Conservation (phyloP, 2,113 vertebrate species). For the Capreolus pygargus region DNA sequence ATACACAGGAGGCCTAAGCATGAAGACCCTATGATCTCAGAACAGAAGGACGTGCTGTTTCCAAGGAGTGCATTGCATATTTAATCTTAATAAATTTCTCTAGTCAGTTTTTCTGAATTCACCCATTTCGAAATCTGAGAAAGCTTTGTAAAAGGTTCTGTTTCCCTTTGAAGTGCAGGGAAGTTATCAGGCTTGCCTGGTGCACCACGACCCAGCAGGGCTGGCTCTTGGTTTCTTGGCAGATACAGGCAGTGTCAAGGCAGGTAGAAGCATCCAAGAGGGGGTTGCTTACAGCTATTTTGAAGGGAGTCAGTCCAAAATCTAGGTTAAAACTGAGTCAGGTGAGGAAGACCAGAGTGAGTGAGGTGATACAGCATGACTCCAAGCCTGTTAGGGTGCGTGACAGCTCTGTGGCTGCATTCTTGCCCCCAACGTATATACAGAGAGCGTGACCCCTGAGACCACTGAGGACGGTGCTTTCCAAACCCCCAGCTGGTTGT, state of each 20-base stretch:
- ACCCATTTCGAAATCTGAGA: not conserved
- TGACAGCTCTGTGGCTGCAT: not conserved
- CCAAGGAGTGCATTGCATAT: not conserved
- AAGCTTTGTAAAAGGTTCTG: not conserved
- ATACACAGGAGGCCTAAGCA: not conserved
- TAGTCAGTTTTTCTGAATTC: not conserved
- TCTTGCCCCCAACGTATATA: accelerated
- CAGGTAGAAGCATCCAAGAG: not conserved
- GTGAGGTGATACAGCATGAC: not conserved
- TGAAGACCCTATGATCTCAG: not conserved
- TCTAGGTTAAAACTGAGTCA: not conserved
- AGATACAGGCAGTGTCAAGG: accelerated
- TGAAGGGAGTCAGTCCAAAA: not conserved
- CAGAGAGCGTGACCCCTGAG: not conserved
- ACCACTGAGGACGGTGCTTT: not conserved
- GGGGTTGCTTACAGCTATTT: not conserved
- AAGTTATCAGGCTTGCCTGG: not conserved
- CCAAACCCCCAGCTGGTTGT: not conserved
- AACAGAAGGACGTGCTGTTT: not conserved
- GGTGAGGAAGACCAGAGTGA: not conserved
- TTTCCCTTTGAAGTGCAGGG: not conserved
- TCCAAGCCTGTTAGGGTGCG: accelerated
- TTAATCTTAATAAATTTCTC: not conserved
- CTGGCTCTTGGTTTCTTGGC: not conserved
- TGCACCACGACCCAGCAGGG: not conserved